These are phyloP conservation scores for Oreochromis grahami DNA, from an alignment of 2,797 vertebrate genomes.

Conservation along the genomic window DNA sequence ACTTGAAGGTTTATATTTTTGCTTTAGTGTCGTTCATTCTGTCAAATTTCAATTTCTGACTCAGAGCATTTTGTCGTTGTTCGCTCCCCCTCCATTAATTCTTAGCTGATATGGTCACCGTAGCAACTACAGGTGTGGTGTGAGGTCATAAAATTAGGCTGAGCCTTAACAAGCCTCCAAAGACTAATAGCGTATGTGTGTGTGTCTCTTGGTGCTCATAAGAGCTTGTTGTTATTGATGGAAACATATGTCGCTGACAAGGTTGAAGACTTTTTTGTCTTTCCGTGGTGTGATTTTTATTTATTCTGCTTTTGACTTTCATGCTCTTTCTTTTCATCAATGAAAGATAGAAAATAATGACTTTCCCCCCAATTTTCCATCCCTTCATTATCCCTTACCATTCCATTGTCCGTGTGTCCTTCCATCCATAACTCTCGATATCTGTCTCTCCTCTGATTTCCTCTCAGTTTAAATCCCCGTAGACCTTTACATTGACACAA, in stretches of 20 bases:
- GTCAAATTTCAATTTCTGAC: not conserved
- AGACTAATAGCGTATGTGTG: conserved; percentile 43
- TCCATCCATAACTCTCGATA: not conserved
- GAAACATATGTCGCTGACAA: conserved; percentile 90
- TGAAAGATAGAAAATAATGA: not conserved
- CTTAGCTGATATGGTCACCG: not conserved
- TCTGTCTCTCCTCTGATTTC: not conserved
- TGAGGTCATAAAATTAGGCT: conserved; percentile 89
- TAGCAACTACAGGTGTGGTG: conserved; percentile 67
- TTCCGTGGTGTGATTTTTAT: not conserved
- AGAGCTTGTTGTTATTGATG: conserved; percentile 88
- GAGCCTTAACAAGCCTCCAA: conserved; percentile 82
- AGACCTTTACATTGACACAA: not conserved
- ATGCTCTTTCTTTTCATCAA: not conserved
- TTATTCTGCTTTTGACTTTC: not conserved
- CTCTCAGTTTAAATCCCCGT: not conserved
- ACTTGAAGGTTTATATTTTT: not conserved
- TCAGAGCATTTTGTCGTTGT: not conserved
- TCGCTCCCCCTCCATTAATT: not conserved
- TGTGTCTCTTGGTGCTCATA: conserved; percentile 86
- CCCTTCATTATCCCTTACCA: not conserved
- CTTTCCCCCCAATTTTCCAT: not conserved
- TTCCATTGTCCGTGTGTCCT: not conserved
- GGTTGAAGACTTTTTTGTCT: conserved; percentile 52
- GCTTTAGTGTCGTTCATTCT: fast-evolving